phyloP scores from a whole-genome alignment of 2,888 invertebrate genomes.

The Cheilosia vernalis region DNA sequence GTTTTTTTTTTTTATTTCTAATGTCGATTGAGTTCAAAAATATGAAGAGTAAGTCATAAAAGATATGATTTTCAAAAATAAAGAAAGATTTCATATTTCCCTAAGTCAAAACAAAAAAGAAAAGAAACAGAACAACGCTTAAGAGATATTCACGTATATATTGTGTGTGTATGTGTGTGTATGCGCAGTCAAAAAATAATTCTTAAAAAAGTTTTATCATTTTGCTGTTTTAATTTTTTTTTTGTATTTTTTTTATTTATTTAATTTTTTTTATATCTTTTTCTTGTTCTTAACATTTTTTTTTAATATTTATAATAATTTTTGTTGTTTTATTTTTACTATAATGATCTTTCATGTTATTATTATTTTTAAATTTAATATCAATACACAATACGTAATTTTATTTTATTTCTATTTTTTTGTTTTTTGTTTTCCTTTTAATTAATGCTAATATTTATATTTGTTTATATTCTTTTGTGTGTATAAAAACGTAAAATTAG shows the following conservation, averaged over 20 bases:
- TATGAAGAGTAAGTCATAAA: conserved; percentile 48
- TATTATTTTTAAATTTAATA: conserved; percentile 74
- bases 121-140: conserved; percentile 36
- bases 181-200: conserved; percentile 72
- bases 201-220: conserved; percentile 76
- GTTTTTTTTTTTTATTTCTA: conserved; percentile 34
- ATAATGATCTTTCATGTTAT: conserved; percentile 67
- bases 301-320: conserved; percentile 64
- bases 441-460: conserved; percentile 79
- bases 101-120: neutral
- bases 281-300: conserved; percentile 72
- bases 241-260: conserved; percentile 52
- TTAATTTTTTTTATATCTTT: conserved; percentile 77
- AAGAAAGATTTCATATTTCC: conserved; percentile 19
- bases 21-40: conserved; percentile 59
- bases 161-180: conserved; percentile 32
- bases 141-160: conserved; percentile 73
- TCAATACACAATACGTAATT: conserved; percentile 73
- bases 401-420: conserved; percentile 76
- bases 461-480: conserved; percentile 82
- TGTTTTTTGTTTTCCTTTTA: conserved; percentile 76
- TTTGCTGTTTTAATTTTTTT: conserved; percentile 39
- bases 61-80: conserved; percentile 37
- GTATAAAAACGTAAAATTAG: conserved; percentile 76
- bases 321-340: conserved; percentile 76